These are phyloP conservation scores for Cosmorhoe ocellata DNA, from an alignment of 2,888 invertebrate species.

Conservation along the genomic window DNA sequence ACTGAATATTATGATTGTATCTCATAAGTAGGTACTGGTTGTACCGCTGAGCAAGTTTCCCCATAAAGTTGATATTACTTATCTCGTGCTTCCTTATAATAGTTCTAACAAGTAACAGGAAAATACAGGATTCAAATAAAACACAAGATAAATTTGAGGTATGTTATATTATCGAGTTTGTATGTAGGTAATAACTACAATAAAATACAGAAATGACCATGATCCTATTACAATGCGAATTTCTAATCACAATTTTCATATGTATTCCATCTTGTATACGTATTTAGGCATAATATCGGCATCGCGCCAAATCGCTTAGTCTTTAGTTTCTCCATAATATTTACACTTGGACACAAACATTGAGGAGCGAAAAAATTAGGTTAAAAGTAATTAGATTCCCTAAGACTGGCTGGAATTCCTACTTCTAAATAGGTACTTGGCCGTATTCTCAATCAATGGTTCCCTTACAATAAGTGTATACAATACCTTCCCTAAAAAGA, in stretches of 20 bases:
- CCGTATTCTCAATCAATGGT: no score
- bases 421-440: no score
- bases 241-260: constrained; percentile 79
- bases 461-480: no score
- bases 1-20: no score
- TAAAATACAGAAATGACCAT: constrained; percentile 80
- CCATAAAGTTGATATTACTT: no score
- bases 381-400: not conserved
- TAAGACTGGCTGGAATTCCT: not conserved
- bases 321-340: constrained; percentile 75
- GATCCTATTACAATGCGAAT: constrained; percentile 71
- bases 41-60: no score
- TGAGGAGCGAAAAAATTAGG: constrained; percentile 23
- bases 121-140: constrained; percentile 31
- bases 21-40: no score
- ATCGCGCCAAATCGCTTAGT: constrained; percentile 72
- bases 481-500: no score
- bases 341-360: constrained; percentile 56
- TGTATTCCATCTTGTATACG: constrained; percentile 78
- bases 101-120: not conserved
- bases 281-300: constrained; percentile 75
- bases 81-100: no score
- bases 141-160: constrained; percentile 70
- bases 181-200: constrained; percentile 81
- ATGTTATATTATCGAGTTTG: constrained; percentile 82